phyloP scores from a whole-genome alignment of 2,888 invertebrate species.

The Aproaerema taeniolella region DNA sequence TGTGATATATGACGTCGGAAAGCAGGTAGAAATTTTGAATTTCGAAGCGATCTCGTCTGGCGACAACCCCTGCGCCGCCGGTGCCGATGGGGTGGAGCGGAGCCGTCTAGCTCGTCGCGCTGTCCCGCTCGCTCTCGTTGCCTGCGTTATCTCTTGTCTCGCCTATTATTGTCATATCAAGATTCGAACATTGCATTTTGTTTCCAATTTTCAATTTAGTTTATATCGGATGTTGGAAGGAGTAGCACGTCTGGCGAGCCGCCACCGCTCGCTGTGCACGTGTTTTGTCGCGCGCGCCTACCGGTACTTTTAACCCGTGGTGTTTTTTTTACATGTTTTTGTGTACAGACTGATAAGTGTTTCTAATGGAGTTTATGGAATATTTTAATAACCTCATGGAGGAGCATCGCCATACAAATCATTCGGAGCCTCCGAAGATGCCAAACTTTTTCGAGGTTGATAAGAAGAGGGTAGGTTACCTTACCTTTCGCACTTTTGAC shows the following conservation, averaged over 20 bases:
- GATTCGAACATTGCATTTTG: constrained; percentile 75
- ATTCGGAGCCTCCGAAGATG: constrained; percentile 56
- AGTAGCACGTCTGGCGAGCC: constrained; percentile 65
- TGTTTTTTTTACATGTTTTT: constrained; percentile 23
- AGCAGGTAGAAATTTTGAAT: constrained; percentile 66
- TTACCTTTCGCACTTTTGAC: no score
- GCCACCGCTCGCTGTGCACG: constrained; percentile 58
- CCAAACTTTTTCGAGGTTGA: constrained; percentile 68
- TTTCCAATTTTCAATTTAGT: constrained; percentile 77
- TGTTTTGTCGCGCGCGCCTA: constrained; percentile 46
- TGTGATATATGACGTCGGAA: constrained; percentile 38
- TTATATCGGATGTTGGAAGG: constrained; percentile 74
- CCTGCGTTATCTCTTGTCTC: constrained; percentile 58
- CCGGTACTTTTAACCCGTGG: constrained; percentile 20
- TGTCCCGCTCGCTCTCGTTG: constrained; percentile 43
- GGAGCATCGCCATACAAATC: constrained; percentile 45
- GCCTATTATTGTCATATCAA: constrained; percentile 76
- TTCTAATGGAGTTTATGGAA: constrained; percentile 65
- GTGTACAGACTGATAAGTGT: constrained; percentile 32
- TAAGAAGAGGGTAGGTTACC: constrained; percentile 65
- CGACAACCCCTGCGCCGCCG: constrained; percentile 70
- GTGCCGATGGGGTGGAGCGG: constrained; percentile 68
- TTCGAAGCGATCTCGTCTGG: constrained; percentile 66
- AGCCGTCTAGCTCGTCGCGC: constrained; percentile 45
- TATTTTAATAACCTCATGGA: constrained; percentile 60